phyloP scores from a whole-genome alignment of 2,888 invertebrate species.

The Asteroscopus sphinx region DNA sequence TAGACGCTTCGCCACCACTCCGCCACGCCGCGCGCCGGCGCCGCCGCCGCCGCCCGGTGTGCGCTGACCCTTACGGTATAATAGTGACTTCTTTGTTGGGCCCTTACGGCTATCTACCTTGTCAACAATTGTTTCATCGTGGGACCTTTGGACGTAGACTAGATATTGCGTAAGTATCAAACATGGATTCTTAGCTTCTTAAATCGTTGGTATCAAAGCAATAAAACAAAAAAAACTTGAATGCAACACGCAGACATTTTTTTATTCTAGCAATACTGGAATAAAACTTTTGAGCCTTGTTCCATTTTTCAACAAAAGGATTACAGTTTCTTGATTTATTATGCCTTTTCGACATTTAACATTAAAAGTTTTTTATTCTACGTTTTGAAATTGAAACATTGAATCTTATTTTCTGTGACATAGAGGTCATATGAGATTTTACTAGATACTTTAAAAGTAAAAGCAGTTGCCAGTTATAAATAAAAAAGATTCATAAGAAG shows the following conservation, averaged over 20 bases:
- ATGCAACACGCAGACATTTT: slow-evolving; percentile 8
- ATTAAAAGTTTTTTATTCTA: slow-evolving; percentile 1
- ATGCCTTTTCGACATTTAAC: slow-evolving; percentile 19
- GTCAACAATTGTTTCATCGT: too few species aligned
- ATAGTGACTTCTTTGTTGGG: too few species aligned
- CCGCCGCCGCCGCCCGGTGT: too few species aligned
- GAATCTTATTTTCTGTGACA: background rate
- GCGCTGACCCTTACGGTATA: too few species aligned
- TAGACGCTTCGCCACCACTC: too few species aligned
- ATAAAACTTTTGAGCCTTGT: slow-evolving; percentile 37
- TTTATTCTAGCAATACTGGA: slow-evolving; percentile 16
- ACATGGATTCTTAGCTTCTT: too few species aligned
- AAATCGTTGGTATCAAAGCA: too few species aligned
- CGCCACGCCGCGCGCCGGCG: too few species aligned
- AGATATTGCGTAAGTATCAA: background rate
- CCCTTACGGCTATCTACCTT: too few species aligned
- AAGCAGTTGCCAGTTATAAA: background rate
- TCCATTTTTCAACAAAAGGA: slow-evolving; percentile 39
- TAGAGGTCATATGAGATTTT: slow-evolving; percentile 1
- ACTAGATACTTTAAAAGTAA: background rate
- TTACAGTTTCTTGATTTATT: slow-evolving; percentile 22
- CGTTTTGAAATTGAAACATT: background rate
- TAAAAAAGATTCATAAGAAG: slow-evolving; percentile 26
- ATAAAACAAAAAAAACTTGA: background rate
- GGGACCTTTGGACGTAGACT: background rate